Evolutionary conservation across 2,888 invertebrate species (phyloP), one percentile per base, ranked within the genome.

Genomic region (Xestia ashworthii): DNA sequence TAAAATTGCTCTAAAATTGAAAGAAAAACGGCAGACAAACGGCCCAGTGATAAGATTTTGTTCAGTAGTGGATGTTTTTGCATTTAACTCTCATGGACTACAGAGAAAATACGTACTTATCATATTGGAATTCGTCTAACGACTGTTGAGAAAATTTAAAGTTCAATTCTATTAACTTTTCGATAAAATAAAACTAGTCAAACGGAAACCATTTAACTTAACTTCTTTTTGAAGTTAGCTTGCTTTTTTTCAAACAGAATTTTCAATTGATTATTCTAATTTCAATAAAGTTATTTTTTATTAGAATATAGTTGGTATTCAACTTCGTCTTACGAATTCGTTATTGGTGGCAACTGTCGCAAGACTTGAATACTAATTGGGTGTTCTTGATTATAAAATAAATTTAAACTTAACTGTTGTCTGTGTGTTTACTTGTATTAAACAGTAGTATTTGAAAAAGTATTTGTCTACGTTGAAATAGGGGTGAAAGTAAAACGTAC

Each of bases 331-430:
- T 44, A 44, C 44, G 2, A 76, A 64, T 82, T 82, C 64, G 69
- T 82, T 82, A 58, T 65, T 69, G 83, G 50, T 58, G 41, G 25
- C 55, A 44, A 44, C 9, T 44, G 44, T 41, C 0, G 44, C 44
- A 11, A 44, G 60, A 32, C 80, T 65, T 65, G 80, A 80, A 80
- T 80, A 82, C 38, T 77, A 58, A 80, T 80, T 46, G 25, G 16
- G 6, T 25, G 19, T 68, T 11, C 14, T 58, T 64, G n/a, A 78
- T 65, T 4, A 44, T 76, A 55, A 55, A 55, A 62, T 76, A 58
- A 67, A 58, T 3, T 32, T 46, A 50, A 41, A n/a, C 32, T 66
- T 14, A 69, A 65, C 19, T 48, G 55, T 64, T 44, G 58, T 38
- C 19, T 58, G 55, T 64, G 38, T 58, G 22, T 9, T 65, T 48